A percentile compares a stretch with the other conserved stretches of the same genome.
phyloP scores from a whole-genome alignment of 1,140 invertebrate species.

The Papilio helenus region DNA sequence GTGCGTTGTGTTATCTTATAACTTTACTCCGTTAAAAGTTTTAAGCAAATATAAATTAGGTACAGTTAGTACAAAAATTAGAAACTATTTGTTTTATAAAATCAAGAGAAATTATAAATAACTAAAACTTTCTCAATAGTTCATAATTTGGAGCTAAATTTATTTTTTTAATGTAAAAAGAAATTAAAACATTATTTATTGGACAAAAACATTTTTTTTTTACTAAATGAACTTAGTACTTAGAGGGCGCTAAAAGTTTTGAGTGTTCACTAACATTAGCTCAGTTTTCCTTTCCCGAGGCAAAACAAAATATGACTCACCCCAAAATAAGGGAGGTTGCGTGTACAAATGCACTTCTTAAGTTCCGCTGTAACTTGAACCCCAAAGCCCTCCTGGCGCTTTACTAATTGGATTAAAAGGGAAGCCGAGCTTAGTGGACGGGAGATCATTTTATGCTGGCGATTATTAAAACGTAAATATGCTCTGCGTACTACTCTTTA shows the following conservation, averaged over 20 bases:
- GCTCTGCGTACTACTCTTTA: slow-evolving; percentile 51
- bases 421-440: slow-evolving; percentile 46
- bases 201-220: too few species aligned
- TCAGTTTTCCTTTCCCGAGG: slow-evolving; percentile 41
- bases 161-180: too few species aligned
- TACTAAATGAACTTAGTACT: slow-evolving; percentile 27
- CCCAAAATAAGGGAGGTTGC: slow-evolving; percentile 58
- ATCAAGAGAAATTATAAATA: too few species aligned
- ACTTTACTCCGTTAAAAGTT: background rate
- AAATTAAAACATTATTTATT: too few species aligned
- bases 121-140: too few species aligned
- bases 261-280: slow-evolving; percentile 48
- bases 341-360: slow-evolving; percentile 64
- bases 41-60: background rate
- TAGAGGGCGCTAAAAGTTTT: slow-evolving; percentile 47
- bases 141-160: too few species aligned
- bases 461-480: slow-evolving; percentile 37
- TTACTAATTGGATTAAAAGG: slow-evolving; percentile 57
- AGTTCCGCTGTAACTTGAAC: slow-evolving; percentile 60
- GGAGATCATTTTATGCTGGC: slow-evolving; percentile 56
- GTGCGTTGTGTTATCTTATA: background rate
- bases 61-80: too few species aligned
- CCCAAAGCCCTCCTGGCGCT: slow-evolving; percentile 47
- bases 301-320: slow-evolving; percentile 64
- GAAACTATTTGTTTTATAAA: too few species aligned